Base-by-base conservation (phyloP, 2,797 vertebrate genomes). In the Lophotriccus pileatus region DNA sequence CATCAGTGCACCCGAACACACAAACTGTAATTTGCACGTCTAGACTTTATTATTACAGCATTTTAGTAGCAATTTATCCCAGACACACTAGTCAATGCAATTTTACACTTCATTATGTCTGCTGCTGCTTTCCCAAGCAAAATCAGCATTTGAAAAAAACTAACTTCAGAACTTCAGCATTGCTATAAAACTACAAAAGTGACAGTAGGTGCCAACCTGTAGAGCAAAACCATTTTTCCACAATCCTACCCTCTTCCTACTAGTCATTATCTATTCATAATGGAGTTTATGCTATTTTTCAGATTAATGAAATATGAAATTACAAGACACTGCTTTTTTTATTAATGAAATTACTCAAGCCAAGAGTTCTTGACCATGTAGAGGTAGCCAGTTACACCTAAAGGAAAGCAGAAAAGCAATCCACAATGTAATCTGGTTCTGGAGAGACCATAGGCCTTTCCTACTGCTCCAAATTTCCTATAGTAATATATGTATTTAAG, bases 41-140 rank as follows among this genome's bases (percentile, higher is more conserved):
- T 94, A 92, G 92, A 92, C 95, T 90, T 90, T 20, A 74, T 79
- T 94, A 89, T 94, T 91, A 91, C 59, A 89, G 43, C 72, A 73
- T 43, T 76, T 92, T 34, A 78, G 63, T 63, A 73, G 80, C 67
- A 94, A 70, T 60, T 69, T 68, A 90, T 58, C 80, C 41, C 64
- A 94, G 80, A 63, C 74, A 46, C 27, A 44, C 15, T 60, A 84
- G 49, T 70, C 70, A 68, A 36, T n/a, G 43, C 47, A 60, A 74
- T 87, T 89, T 90, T 85, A 89, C 53, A 39, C 41, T 70, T 90
- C 58, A 39, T 87, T 89, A 85, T 16, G 39, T 59, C 82, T 78
- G 20, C 53, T 84, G 34, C 58, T 73, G 49, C 30, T 56, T 89
- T 63, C 77, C 64, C 63, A 74, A 85, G 68, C 46, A 91, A 91